phyloP scores from a whole-genome alignment of 30 jellyfish, hydroid and myxozoan genomes.

The Hydractinia symbiolongicarpus region DNA sequence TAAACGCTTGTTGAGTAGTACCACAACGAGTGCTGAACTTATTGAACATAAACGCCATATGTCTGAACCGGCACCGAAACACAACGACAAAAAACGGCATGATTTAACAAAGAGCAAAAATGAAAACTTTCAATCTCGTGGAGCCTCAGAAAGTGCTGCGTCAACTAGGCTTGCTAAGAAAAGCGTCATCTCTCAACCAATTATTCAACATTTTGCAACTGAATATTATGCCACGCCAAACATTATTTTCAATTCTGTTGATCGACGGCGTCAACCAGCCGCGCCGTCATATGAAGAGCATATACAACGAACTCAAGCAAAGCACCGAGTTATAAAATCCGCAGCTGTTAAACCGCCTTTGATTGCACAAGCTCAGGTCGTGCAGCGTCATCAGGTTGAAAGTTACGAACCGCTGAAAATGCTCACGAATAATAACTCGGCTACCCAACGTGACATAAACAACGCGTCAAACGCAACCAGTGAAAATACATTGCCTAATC shows the following conservation, averaged over 20 bases:
- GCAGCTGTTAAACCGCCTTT: conserved; percentile 15
- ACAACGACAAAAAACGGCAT: not conserved
- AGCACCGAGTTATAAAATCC: conserved; percentile 37
- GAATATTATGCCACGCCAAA: conserved; percentile 51
- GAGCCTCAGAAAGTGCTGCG: not conserved
- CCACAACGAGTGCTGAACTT: conserved; percentile 92
- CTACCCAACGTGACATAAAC: not conserved
- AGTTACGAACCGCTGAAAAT: conserved; percentile 9
- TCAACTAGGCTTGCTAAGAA: conserved; percentile 18
- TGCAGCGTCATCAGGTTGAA: conserved; percentile 20
- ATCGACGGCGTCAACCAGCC: conserved; percentile 70
- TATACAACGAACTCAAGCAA: conserved; percentile 57
- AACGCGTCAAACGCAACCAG: not conserved
- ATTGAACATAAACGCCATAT: conserved; percentile 63
- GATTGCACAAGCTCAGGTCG: conserved; percentile 1
- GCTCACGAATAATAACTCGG: not conserved
- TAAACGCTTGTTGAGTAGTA: conserved; percentile 67
- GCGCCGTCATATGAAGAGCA: conserved; percentile 90
- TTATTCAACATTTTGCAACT: conserved; percentile 37
- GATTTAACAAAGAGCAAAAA: not conserved
- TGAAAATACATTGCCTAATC: not conserved
- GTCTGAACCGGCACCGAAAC: conserved; percentile 10
- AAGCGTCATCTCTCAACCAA: conserved; percentile 30
- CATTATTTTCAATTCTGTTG: conserved; percentile 35
- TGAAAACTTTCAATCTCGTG: not conserved